A percentile compares a stretch with the other conserved stretches of the same genome.
phyloP scores from a whole-genome alignment of 2,888 invertebrate genomes.

The Altica lythri region DNA sequence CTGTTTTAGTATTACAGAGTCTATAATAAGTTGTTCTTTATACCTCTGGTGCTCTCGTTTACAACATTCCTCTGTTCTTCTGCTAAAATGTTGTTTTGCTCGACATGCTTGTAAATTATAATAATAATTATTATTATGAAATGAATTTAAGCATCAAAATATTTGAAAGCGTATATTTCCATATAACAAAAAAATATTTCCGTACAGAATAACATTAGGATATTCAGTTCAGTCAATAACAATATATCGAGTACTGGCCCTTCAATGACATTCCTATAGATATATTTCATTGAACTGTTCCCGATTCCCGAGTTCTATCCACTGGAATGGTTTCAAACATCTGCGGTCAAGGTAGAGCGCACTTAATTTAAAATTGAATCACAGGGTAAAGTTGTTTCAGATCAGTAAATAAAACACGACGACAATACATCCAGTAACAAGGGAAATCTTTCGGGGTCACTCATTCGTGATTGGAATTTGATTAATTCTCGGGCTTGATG shows the following conservation, averaged over 20 bases:
- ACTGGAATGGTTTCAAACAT: slow-evolving; percentile 20
- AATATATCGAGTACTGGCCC: not conserved
- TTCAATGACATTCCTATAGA: not conserved
- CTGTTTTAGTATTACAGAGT: no score
- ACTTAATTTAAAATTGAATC: slow-evolving; percentile 41
- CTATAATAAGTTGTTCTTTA: no score
- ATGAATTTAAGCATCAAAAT: no score
- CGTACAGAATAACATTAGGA: no score
- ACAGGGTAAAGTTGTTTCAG: slow-evolving; percentile 29
- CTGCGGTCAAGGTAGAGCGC: slow-evolving; percentile 39
- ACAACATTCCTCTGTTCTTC: no score
- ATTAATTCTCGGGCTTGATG: slow-evolving; percentile 16
- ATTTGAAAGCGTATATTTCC: no score
- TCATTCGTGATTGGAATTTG: slow-evolving; percentile 21
- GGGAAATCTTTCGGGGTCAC: slow-evolving; percentile 21
- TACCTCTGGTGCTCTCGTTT: no score
- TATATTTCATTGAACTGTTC: slow-evolving; percentile 11
- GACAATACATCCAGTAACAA: slow-evolving; percentile 21
- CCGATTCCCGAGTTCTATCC: slow-evolving; percentile 5
- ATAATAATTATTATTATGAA: no score
- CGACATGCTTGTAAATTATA: no score
- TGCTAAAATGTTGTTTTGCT: no score
- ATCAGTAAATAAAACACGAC: slow-evolving; percentile 29
- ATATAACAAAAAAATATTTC: no score
- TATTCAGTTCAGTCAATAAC: no score